Evolutionary conservation across 2,888 invertebrate genomes (phyloP).

Genomic region (Melipona bicolor): DNA sequence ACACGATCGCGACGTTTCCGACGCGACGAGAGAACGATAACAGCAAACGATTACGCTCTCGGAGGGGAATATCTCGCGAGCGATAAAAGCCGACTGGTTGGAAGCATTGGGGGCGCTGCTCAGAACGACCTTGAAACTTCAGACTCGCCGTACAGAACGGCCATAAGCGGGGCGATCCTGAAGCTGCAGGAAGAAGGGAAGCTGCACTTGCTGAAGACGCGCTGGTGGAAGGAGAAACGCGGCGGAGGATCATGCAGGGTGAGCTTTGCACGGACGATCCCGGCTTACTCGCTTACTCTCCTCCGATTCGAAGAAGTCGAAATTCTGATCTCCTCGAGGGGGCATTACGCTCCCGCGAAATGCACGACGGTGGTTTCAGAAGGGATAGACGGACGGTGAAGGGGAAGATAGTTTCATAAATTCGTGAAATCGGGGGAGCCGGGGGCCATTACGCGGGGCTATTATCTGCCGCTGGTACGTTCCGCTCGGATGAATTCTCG

Average conservation of each 20-base stretch:
- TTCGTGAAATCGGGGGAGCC: constrained; percentile 55
- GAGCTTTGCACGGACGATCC: constrained; percentile 79
- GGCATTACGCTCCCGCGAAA: neutral
- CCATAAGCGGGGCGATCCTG: constrained; percentile 96
- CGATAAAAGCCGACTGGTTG: constrained; percentile 51
- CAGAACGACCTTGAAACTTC: constrained; percentile 70
- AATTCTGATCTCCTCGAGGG: constrained; percentile 39
- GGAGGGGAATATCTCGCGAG: constrained; percentile 53
- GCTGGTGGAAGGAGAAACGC: constrained; percentile 98
- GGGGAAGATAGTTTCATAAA: constrained; percentile 59
- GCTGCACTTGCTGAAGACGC: constrained; percentile 95
- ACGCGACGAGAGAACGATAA: constrained; percentile 32
- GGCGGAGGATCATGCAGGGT: constrained; percentile 95
- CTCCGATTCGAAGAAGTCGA: constrained; percentile 24
- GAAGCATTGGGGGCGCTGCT: constrained; percentile 3
- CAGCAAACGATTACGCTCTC: constrained; percentile 28
- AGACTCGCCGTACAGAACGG: constrained; percentile 97
- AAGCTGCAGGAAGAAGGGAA: constrained; percentile 98
- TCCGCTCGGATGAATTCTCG: constrained; percentile 20
- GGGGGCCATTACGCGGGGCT: constrained; percentile 18
- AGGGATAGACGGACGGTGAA: neutral
- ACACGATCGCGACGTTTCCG: neutral
- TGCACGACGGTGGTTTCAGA: neutral
- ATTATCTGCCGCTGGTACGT: constrained; percentile 29
- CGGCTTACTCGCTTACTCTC: neutral